A percentile compares a stretch with the other conserved stretches of the same genome.
Evolutionary conservation across 23 tunicate genomes (phyloP).

Genomic region (Trididemnum nubilum): DNA sequence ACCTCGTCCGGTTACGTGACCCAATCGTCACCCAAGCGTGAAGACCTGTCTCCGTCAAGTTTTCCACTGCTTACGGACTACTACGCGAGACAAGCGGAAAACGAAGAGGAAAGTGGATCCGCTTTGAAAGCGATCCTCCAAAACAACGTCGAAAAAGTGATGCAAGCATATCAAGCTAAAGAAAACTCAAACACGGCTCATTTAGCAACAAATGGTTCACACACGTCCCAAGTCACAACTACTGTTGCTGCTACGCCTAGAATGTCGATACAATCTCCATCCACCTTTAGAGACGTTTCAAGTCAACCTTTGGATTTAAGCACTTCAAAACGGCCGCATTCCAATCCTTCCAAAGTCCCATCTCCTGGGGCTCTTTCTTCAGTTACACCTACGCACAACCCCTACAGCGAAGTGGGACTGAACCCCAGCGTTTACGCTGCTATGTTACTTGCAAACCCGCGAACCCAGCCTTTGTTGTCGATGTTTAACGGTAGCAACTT

Average conservation of each 20-base stretch:
- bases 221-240: neutral
- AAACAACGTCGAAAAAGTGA: neutral
- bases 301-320: conserved; percentile 59
- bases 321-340: conserved; percentile 39
- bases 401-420: neutral
- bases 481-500: conserved; percentile 16
- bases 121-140: neutral
- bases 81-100: neutral
- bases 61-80: neutral
- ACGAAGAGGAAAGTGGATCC: neutral
- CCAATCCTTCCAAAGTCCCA: neutral
- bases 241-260: neutral
- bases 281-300: neutral
- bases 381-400: neutral
- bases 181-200: neutral
- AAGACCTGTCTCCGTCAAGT: conserved; percentile 4
- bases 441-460: neutral
- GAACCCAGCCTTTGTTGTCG: neutral
- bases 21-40: conserved; percentile 4
- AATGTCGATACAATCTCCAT: neutral
- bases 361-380: conserved; percentile 17
- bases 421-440: no score
- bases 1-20: neutral
- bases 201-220: neutral
- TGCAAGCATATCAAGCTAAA: neutral